Percentiles rank a stretch among this genome's conserved stretches.
Evolutionary conservation across 2,113 vertebrate species (phyloP).

Genomic region (Embiotoca jacksoni): DNA sequence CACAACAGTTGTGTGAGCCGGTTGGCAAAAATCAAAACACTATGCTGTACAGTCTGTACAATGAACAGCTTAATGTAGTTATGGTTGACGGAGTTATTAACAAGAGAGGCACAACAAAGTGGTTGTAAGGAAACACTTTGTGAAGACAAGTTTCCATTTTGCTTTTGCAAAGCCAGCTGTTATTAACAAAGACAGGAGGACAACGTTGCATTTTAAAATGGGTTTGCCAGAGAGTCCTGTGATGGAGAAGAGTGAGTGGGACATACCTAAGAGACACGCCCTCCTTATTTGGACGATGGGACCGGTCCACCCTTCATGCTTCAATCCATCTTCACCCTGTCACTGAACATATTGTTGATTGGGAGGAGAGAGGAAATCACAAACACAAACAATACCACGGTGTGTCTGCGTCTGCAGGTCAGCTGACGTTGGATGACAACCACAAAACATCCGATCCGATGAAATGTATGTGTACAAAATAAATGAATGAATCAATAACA

Average conservation of each 20-base stretch:
- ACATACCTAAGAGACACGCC: slow-evolving; percentile 66
- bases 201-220: neutral
- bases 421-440: slow-evolving; percentile 51
- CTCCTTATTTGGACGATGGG: slow-evolving; percentile 54
- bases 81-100: neutral
- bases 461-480: too few species aligned
- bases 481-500: neutral
- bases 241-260: neutral
- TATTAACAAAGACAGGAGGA: neutral
- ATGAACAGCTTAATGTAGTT: neutral
- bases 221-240: neutral
- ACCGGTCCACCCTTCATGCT: slow-evolving; percentile 63
- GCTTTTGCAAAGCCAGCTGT: neutral
- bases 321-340: slow-evolving; percentile 68
- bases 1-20: slow-evolving; percentile 25
- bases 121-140: neutral
- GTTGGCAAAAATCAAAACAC: slow-evolving; percentile 13
- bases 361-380: slow-evolving; percentile 25
- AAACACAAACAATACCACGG: slow-evolving; percentile 34
- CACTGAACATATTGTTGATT: slow-evolving; percentile 35
- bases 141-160: neutral
- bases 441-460: too few species aligned
- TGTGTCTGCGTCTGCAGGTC: slow-evolving; percentile 5
- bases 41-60: neutral
- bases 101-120: neutral